These are phyloP conservation scores for Notarius quadriscutis DNA, from an alignment of 2,113 vertebrate genomes.

Conservation along the genomic window DNA sequence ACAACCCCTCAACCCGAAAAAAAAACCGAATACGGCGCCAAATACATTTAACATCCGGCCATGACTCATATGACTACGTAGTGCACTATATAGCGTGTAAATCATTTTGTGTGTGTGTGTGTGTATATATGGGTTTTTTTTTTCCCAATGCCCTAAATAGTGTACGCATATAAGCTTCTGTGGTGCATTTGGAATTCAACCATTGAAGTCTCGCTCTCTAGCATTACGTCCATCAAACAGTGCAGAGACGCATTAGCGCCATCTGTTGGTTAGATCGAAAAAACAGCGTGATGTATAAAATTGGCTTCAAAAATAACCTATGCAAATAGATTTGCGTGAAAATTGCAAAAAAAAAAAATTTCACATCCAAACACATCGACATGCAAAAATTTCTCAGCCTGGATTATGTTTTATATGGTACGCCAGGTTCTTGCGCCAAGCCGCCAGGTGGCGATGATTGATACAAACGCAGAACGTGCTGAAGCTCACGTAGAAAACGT, in stretches of 20 bases:
- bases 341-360: neutral
- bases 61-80: neutral
- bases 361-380: neutral
- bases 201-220: neutral
- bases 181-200: neutral
- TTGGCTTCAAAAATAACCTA: neutral
- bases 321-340: neutral
- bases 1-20: neutral
- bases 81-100: neutral
- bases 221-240: neutral
- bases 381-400: neutral
- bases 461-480: neutral
- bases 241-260: neutral
- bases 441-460: slow-evolving; percentile 23
- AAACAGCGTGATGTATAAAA: neutral
- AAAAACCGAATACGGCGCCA: slow-evolving; percentile 17
- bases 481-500: neutral
- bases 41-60: no score
- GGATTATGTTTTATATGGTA: no score
- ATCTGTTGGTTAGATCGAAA: neutral
- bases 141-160: neutral
- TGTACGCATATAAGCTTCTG: neutral
- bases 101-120: no score
- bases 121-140: no score
- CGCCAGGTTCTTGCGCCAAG: neutral